Percentiles rank a stretch among this genome's conserved stretches.
Conservation (phyloP, 2,888 invertebrate species). For the Subacronicta megacephala region DNA sequence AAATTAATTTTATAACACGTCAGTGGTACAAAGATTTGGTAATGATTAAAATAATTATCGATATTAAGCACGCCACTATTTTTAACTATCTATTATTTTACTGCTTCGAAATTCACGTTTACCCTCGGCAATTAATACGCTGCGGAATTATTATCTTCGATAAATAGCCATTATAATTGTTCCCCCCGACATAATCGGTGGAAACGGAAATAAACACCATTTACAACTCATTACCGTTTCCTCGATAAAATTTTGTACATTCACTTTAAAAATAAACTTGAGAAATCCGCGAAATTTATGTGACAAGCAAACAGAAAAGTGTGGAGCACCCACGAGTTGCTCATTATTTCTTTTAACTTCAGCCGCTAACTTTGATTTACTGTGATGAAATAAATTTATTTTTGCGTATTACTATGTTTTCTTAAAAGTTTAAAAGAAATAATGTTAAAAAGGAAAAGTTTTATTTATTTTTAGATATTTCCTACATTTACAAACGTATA, state of each 20-base stretch:
- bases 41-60: conserved; percentile 22
- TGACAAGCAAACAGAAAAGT: conserved; percentile 52
- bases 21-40: conserved; percentile 36
- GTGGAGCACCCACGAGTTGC: conserved; percentile 59
- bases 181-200: not conserved
- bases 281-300: conserved; percentile 32
- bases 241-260: conserved; percentile 12
- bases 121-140: too few relatives aligned
- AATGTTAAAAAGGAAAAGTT: too few relatives aligned
- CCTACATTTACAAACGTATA: not conserved
- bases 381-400: conserved; percentile 33
- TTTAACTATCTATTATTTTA: conserved; percentile 9
- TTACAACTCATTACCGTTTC: conserved; percentile 21
- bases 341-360: conserved; percentile 70
- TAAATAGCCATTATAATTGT: not conserved
- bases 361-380: conserved; percentile 49
- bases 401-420: conserved; percentile 12
- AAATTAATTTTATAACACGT: conserved; percentile 47
- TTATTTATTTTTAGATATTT: conserved; percentile 3
- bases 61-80: conserved; percentile 34
- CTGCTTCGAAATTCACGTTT: not conserved
- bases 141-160: too few relatives aligned
- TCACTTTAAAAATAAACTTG: conserved; percentile 7
- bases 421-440: conserved; percentile 12
- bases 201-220: conserved; percentile 6